Evolutionary conservation across 1,140 invertebrate genomes (phyloP), one percentile per base, ranked within the genome.

Genomic region (Gryllus bimaculatus): DNA sequence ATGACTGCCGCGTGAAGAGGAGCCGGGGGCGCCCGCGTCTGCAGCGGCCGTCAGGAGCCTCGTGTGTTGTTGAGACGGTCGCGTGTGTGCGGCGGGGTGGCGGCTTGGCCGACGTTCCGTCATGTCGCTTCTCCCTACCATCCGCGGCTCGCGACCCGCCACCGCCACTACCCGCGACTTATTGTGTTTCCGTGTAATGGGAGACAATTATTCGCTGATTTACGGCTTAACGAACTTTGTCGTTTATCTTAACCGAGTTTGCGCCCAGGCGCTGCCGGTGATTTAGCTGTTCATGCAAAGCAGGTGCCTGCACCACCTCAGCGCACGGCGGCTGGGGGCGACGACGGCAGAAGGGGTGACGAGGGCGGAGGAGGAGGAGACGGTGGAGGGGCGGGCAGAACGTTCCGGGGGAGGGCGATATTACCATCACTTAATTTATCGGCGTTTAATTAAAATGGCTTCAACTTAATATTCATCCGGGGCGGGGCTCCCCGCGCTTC

Each of bases 371-470:
- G 18, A 10, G 54, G 54, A 66, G 54, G 54, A 10, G 49, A 54
- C 8, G 8, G 49, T 54, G 49, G 49, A 54, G 49, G 49, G 15
- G 49, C 49, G 8, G 49, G 49, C 49, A 15, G 49, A 54, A 15
- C 49, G 49, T 54, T 15, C 49, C 15, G 15, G 54, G 18, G 18
- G 54, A 0, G 54, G 26, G 54, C 54, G 54, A 66, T 66, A 66
- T 66, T 66, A 66, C 54, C 54, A 66, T 66, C 54, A 66, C 54
- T 66, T 66, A 66, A 66, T 66, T 66, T 66, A 66, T 66, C 54
- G 54, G 54, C 54, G 54, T 66, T 66, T 66, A 66, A 66, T 66
- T 66, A 66, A 66, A 66, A 66, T 66, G 54, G 54, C 54, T 66
- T 66, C 54, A 66, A 66, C 54, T 66, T 66, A 66, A 66, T 66